Conservation (phyloP, 1,140 invertebrate species). For the Macrobrachium rosenbergii region DNA sequence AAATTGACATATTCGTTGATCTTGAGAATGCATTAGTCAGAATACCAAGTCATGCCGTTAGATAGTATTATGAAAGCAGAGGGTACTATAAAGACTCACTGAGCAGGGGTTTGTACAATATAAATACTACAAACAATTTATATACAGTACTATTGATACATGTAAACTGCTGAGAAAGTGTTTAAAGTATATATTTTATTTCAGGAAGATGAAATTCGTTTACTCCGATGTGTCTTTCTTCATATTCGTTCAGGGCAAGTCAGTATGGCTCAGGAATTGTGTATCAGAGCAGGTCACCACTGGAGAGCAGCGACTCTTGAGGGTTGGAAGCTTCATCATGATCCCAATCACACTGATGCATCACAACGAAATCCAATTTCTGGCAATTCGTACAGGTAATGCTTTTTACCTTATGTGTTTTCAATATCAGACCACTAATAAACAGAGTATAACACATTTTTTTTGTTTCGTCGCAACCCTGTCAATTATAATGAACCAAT, state of each 20-base stretch:
- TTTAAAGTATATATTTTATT: slow-evolving; percentile 33
- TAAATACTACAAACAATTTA: too few species aligned
- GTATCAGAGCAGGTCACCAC: slow-evolving; percentile 86
- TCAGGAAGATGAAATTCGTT: slow-evolving; percentile 84
- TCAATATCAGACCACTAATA: too few species aligned
- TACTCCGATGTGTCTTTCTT: slow-evolving; percentile 80
- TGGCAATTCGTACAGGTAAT: slow-evolving; percentile 81
- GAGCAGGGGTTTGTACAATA: too few species aligned
- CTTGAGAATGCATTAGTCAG: too few species aligned
- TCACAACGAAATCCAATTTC: slow-evolving; percentile 75
- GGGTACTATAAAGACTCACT: too few species aligned
- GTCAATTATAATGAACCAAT: too few species aligned
- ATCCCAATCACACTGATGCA: slow-evolving; percentile 79
- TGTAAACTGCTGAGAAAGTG: neutral
- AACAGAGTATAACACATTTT: too few species aligned
- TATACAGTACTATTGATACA: neutral
- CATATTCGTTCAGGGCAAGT: slow-evolving; percentile 88
- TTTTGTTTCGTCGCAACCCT: too few species aligned
- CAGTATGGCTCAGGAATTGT: slow-evolving; percentile 86
- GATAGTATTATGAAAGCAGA: too few species aligned
- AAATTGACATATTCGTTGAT: too few species aligned
- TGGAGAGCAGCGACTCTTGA: slow-evolving; percentile 91
- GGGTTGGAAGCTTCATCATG: slow-evolving; percentile 88
- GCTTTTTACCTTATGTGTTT: too few species aligned
- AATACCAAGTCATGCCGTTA: too few species aligned